Evolutionary conservation across 2,113 vertebrate genomes (phyloP).

Genomic region (Phylloscopus trochiloides): DNA sequence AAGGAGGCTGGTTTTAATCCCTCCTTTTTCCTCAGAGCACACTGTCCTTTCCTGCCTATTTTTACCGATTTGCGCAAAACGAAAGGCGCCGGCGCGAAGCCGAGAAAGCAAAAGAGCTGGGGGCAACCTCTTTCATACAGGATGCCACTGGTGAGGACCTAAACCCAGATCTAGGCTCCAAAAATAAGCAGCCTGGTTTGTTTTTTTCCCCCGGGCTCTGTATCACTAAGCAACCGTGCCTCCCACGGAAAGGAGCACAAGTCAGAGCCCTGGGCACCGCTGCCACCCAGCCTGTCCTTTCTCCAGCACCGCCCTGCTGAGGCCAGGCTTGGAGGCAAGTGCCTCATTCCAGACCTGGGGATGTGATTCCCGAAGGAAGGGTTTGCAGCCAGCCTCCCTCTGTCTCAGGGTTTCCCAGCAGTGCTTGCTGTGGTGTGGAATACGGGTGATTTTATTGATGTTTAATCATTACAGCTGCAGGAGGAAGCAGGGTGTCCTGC

Average conservation of each 20-base stretch:
- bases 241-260: not conserved
- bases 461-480: not conserved
- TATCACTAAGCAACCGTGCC: conserved; percentile 8
- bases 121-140: not conserved
- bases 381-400: not conserved
- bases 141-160: not conserved
- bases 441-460: not conserved
- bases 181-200: conserved; percentile 46
- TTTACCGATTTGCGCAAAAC: not conserved
- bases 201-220: not conserved
- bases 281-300: not conserved
- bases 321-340: accelerated
- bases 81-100: accelerated
- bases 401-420: not conserved
- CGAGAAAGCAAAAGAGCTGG: not conserved
- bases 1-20: not conserved
- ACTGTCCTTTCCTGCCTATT: not conserved
- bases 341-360: not conserved
- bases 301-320: accelerated
- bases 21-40: not conserved
- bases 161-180: conserved; percentile 55
- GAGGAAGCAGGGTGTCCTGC: not conserved
- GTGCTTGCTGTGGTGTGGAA: not conserved
- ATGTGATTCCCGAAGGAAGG: not conserved
- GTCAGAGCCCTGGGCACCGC: not conserved